phyloP scores from a whole-genome alignment of 2,113 vertebrate species.

The Phycodurus eques region DNA sequence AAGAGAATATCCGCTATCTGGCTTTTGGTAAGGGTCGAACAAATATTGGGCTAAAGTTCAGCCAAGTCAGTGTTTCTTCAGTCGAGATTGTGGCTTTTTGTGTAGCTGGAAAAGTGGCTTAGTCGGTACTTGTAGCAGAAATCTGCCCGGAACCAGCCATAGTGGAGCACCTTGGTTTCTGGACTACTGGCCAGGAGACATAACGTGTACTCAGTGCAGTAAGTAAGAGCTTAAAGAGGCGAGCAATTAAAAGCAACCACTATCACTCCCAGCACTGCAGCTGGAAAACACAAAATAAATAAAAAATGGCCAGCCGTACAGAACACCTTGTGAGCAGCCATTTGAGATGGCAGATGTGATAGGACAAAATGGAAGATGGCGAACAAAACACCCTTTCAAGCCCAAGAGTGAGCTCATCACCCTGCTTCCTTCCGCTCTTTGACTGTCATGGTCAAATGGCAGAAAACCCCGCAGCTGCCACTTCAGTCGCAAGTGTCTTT shows the following conservation, averaged over 20 bases:
- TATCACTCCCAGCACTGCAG: not conserved
- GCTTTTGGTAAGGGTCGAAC: no score
- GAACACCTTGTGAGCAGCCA: not conserved
- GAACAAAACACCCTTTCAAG: slow-evolving; percentile 51
- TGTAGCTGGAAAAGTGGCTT: no score
- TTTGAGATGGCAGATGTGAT: slow-evolving; percentile 18
- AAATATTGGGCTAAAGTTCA: no score
- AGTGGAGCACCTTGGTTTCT: not conserved
- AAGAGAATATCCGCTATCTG: no score
- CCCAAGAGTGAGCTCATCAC: slow-evolving; percentile 22
- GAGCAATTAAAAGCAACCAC: not conserved
- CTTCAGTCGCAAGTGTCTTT: no score
- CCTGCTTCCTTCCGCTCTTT: not conserved
- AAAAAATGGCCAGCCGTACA: not conserved
- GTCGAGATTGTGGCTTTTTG: no score
- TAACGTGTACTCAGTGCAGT: not conserved
- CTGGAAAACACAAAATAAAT: not conserved
- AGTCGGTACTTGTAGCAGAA: no score
- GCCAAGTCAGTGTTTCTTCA: no score
- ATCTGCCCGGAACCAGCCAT: not conserved
- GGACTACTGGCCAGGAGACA: not conserved
- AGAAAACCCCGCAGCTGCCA: slow-evolving; percentile 28
- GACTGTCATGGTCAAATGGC: slow-evolving; percentile 13
- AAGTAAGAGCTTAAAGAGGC: not conserved
- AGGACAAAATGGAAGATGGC: slow-evolving; percentile 12